phyloP scores from a whole-genome alignment of 2,797 vertebrate genomes.

The Hoplostethus mediterraneus region DNA sequence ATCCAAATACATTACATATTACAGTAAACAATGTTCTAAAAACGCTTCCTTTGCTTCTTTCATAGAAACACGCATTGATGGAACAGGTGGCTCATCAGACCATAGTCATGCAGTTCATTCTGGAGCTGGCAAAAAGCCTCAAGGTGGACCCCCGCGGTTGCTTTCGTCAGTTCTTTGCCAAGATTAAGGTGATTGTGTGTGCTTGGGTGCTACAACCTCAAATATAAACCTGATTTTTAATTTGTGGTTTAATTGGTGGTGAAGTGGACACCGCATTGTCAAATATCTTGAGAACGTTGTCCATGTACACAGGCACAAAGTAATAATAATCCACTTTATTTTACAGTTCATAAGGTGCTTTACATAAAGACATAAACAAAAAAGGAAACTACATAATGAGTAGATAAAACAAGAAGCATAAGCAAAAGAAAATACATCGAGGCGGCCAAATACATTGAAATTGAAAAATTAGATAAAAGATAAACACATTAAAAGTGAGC shows the following conservation, averaged over 20 bases:
- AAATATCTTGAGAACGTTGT: too few species aligned
- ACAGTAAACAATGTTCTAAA: not conserved
- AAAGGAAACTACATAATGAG: too few species aligned
- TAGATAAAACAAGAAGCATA: too few species aligned
- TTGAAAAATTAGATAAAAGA: too few species aligned
- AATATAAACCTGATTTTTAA: not conserved
- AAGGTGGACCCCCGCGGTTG: constrained; percentile 95
- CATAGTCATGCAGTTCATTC: constrained; percentile 97
- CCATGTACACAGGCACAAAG: too few species aligned
- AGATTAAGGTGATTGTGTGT: constrained; percentile 90
- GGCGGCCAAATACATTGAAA: too few species aligned
- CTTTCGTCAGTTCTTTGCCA: constrained; percentile 95
- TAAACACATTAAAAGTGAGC: too few species aligned
- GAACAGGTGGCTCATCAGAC: constrained; percentile 98
- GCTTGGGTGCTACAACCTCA: not conserved
- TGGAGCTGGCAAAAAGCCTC: constrained; percentile 94
- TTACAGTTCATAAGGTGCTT: too few species aligned
- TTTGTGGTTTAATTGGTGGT: not conserved
- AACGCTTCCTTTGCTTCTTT: constrained; percentile 10
- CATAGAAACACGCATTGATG: constrained; percentile 94
- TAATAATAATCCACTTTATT: too few species aligned
- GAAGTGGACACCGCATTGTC: not conserved
- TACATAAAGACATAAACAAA: too few species aligned
- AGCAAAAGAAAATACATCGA: too few species aligned
- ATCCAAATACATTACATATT: not conserved